Evolutionary conservation across 2,113 vertebrate genomes (phyloP), one percentile per base, ranked within the genome.

Genomic region (Phalacrocorax aristotelis): DNA sequence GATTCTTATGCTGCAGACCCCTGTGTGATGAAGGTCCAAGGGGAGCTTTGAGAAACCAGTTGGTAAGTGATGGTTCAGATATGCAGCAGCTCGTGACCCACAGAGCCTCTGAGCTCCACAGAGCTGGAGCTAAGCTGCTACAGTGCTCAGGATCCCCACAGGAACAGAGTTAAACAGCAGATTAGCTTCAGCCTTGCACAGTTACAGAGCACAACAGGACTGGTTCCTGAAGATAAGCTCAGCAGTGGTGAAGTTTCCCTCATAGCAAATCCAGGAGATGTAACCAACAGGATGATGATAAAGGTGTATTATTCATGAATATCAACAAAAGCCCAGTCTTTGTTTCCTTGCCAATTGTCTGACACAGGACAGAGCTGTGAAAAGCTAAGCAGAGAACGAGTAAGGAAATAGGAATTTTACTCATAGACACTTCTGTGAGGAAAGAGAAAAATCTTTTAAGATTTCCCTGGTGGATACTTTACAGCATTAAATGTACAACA

Each of bases 171-270:
- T 92, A 84, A 92, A 91, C 69, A 89, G 77, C 57, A 91, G 94
- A 95, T 93, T 95, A 95, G 10, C 87, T 84, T 77, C 86, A 95
- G 74, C 65, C 61, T 65, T 38, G 25, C 1, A 0, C 69, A 49
- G 65, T 15, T 90, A 23, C 48, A 42, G 36, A 89, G 70, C 65
- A 62, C 74, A 66, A 49, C 57, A 95, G 70, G 27, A 85, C 89
- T 97, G 81, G 57, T 14, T 42, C 58, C 74, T 58, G 49, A 77
- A 95, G 93, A 97, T 93, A 97, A 95, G 83, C 87, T 80, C 3
- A 0, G 61, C 74, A 18, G 40, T 54, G 36, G 44, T 38, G 87
- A 65, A 91, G 65, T 29, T 95, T 79, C 66, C 74, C 54, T 86
- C 64, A 11, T 1, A 58, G 68, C 30, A 78, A 95, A 95, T 86